These are phyloP conservation scores for Archilochus colubris DNA, from an alignment of 2,113 vertebrate species.

Conservation along the genomic window DNA sequence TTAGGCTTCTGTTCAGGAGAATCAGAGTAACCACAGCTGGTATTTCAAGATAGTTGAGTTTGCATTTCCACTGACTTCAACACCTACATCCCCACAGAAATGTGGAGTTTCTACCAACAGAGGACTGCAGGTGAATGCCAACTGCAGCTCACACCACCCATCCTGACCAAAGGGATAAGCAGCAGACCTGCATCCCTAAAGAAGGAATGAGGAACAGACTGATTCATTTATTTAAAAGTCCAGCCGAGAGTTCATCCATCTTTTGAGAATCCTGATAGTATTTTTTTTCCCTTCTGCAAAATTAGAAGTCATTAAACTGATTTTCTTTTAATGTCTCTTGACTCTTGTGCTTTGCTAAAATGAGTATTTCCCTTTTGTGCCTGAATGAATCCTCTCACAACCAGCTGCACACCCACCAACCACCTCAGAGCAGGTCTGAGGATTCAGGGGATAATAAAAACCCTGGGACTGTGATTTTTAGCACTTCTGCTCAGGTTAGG, in stretches of 20 bases:
- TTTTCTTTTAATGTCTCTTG: background rate
- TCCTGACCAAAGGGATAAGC: background rate
- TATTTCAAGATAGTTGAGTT: background rate
- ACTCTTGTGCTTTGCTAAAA: slow-evolving; percentile 8
- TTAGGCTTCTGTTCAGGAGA: background rate
- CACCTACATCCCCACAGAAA: background rate
- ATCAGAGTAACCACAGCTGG: background rate
- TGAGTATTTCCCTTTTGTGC: background rate
- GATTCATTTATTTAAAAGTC: background rate
- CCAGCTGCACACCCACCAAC: background rate
- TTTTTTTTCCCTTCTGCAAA: background rate
- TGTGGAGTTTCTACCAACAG: background rate
- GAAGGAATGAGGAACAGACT: background rate
- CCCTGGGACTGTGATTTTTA: background rate
- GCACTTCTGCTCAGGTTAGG: background rate
- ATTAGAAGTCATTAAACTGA: background rate
- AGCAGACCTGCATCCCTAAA: background rate
- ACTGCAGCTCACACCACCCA: background rate
- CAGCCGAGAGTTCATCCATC: background rate
- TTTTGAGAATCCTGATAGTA: background rate
- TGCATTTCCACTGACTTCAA: background rate
- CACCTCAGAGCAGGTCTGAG: background rate
- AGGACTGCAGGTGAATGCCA: background rate
- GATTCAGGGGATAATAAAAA: background rate
- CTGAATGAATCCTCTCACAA: background rate